Base-by-base conservation (phyloP, 1,140 invertebrate genomes). In the Drosophila busckii region DNA sequence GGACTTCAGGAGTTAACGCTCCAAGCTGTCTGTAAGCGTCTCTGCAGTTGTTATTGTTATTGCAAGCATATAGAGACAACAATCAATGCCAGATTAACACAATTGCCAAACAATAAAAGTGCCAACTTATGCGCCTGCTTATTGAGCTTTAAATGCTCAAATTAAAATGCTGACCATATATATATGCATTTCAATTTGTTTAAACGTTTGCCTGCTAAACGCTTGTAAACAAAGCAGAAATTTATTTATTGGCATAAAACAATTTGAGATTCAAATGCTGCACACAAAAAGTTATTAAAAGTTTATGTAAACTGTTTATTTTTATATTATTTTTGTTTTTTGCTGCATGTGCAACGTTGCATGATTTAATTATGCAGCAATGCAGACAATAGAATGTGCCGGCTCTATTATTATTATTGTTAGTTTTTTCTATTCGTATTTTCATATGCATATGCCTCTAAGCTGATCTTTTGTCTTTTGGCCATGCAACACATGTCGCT, bases 71-170 rank as follows among this genome's bases (percentile, higher is more conserved):
- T 20, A 34, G 23, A 26, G 22, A 41, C 58, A 58, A 58, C 32
- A 64, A 70, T 63, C 80, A 82, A 82, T 82, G 65, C 34, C 60
- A 82, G 73, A 85, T 85, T 85, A 85, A 76, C 70, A 71, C 83
- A 84, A 85, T 85, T 85, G 82, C 70, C 65, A 85, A 85, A 82
- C 70, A 85, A 85, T 85, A 85, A 84, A 82, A 56, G 58, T 35
- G 63, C 28, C 63, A 62, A 76, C 62, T 61, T 61, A 60, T 37
- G 28, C 32, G 26, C 41, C 9, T n/a, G 55, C 58, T 82, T 62
- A 70, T 58, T 29, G 46, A 23, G 54, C 76, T 76, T 58, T 54
- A 64, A 68, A 70, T 70, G 53, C 20, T 10, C 42, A 34, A 37
- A 48, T 25, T 2, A 26, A 19, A 40, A 16, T n/a, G 40, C 40